Percentiles rank a stretch among this genome's conserved stretches.
Evolutionary conservation across 2,797 vertebrate genomes (phyloP).

Genomic region (Cottoperca gobio): DNA sequence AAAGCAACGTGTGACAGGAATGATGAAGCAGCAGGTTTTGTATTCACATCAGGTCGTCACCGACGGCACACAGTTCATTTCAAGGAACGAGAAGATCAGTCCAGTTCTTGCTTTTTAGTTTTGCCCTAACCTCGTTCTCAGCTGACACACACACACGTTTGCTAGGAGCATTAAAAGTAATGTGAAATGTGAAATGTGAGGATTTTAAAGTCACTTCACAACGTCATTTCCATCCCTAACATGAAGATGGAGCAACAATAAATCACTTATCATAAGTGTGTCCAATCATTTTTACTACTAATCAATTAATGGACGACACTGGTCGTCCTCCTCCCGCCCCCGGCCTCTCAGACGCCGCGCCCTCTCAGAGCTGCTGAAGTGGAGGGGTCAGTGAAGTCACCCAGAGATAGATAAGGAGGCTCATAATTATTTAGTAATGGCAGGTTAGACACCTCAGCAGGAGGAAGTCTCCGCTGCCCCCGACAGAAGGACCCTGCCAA

Average conservation of each 20-base stretch:
- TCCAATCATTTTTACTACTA: neutral
- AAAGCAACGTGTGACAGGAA: conserved; percentile 8
- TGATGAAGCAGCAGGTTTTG: conserved; percentile 24
- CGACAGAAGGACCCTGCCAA: conserved; percentile 52
- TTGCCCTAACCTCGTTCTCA: neutral
- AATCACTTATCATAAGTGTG: conserved; percentile 5
- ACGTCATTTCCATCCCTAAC: neutral
- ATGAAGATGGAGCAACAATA: neutral
- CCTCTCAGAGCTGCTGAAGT: conserved; percentile 30
- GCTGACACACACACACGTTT: neutral
- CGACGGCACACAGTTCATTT: conserved; percentile 62
- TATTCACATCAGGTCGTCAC: conserved; percentile 40
- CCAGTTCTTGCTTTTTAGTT: neutral
- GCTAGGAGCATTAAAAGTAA: neutral
- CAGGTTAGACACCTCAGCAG: conserved; percentile 55
- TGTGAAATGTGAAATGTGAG: neutral
- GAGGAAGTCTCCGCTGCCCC: conserved; percentile 21
- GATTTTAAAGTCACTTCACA: neutral
- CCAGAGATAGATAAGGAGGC: conserved; percentile 63
- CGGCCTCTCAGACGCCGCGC: conserved; percentile 4
- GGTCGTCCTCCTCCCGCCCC: neutral
- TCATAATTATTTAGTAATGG: conserved; percentile 65
- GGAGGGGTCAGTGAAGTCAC: conserved; percentile 42
- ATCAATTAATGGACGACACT: conserved; percentile 29
- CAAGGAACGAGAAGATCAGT: conserved; percentile 61